These are phyloP conservation scores for Conger conger DNA, from an alignment of 2,113 vertebrate species.

Conservation along the genomic window DNA sequence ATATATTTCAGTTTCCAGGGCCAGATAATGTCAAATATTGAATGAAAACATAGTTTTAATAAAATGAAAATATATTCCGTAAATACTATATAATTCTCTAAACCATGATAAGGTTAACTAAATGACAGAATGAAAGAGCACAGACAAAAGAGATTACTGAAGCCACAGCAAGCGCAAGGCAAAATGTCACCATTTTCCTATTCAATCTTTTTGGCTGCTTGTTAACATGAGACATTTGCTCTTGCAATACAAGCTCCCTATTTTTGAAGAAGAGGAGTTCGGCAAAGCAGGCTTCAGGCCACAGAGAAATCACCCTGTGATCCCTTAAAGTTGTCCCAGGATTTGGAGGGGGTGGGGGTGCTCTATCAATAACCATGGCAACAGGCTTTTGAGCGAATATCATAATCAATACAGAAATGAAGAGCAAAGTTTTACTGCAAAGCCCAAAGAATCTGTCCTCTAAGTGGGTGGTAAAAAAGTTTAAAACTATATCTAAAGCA, in stretches of 20 bases:
- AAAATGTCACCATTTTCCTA: conserved; percentile 50
- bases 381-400: neutral
- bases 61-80: conserved; percentile 11
- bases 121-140: conserved; percentile 44
- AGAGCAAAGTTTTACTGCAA: conserved; percentile 14
- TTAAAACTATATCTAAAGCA: neutral
- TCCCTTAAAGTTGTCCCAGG: conserved; percentile 10
- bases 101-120: conserved; percentile 46
- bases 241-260: conserved; percentile 41
- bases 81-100: conserved; percentile 43
- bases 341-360: neutral
- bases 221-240: conserved; percentile 45
- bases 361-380: neutral
- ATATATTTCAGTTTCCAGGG: no score
- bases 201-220: conserved; percentile 39
- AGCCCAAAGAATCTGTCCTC: neutral
- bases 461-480: conserved; percentile 1
- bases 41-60: no score
- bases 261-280: conserved; percentile 2
- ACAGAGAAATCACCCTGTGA: neutral
- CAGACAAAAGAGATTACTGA: conserved; percentile 40
- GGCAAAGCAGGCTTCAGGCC: conserved; percentile 1
- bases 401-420: conserved; percentile 2
- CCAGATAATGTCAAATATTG: no score
- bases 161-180: conserved; percentile 37